phyloP scores from a whole-genome alignment of 2,113 vertebrate genomes.

The Cavia porcellus region DNA sequence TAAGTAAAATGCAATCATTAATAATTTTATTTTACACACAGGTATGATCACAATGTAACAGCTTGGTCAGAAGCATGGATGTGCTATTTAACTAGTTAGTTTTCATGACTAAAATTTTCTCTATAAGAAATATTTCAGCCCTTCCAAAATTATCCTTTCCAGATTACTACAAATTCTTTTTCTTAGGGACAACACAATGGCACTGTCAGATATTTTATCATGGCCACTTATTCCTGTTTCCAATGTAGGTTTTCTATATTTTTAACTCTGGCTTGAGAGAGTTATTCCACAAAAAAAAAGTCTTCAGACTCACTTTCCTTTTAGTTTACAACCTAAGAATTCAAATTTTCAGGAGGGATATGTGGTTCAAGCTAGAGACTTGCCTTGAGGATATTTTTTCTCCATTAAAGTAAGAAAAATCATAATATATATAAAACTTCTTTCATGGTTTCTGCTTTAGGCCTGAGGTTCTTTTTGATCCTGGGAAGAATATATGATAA shows the following conservation, averaged over 20 bases:
- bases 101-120: not conserved
- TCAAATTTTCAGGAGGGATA: not conserved
- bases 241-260: not conserved
- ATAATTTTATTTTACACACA: not conserved
- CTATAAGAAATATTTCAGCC: not conserved
- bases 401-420: not conserved
- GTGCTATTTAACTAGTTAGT: not conserved
- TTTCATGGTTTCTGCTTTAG: not conserved
- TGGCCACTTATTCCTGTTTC: not conserved
- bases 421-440: not conserved
- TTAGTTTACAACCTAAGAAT: constrained; percentile 1
- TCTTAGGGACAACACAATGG: not conserved
- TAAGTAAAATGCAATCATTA: not conserved
- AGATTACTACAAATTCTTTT: not conserved
- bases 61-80: not conserved
- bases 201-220: not conserved
- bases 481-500: not conserved
- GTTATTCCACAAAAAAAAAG: not conserved
- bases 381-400: not conserved
- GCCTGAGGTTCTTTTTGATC: not conserved
- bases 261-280: not conserved
- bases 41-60: not conserved
- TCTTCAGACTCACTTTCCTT: not conserved
- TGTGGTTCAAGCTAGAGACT: not conserved
- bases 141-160: not conserved